Evolutionary conservation across 2,113 vertebrate genomes (phyloP), one percentile per base, ranked within the genome.

Genomic region (Triplophysa rosa): DNA sequence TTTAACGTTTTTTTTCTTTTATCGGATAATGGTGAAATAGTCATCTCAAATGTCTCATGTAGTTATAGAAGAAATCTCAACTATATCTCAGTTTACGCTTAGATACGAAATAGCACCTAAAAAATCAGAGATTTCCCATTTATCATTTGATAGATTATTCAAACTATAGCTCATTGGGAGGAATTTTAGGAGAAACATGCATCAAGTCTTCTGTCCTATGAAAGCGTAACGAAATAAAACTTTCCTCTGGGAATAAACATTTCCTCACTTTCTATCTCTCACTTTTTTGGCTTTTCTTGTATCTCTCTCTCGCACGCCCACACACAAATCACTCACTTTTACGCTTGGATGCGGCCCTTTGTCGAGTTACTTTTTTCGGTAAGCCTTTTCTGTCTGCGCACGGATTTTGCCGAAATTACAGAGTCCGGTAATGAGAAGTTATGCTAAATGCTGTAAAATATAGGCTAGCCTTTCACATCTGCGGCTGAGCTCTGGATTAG

Each of bases 371-470:
- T 82, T 87, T 77, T 87, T 85, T 84, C 65, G 81, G 82, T 77
- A 82, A 67, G 64, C 81, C 90, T 90, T 86, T 91, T 90, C 89
- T 89, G 81, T 83, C 84, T 90, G 82, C 83, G 86, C 89, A 85
- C 85, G 74, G 83, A 83, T 82, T 82, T 86, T 54, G 58, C 65
- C 84, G 82, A 89, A 91, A 92, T 90, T 87, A 90, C 85, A 90
- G 88, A 87, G 84, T 86, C 74, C 85, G 78, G 85, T 91, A 91
- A 93, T 92, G 87, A 92, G 91, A 90, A 88, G 91, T 91, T 92
- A 88, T 89, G 90, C 84, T 90, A 92, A 94, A 90, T 84, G 88
- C 90, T 88, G 87, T 90, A 92, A 92, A 93, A 87, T 92, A 90
- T 89, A 91, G 91, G 88, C 90, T 90, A 83, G 84, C 87, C 73